These are phyloP conservation scores for Chaenodraco wilsoni DNA, from an alignment of 2,797 vertebrate genomes.

Conservation along the genomic window DNA sequence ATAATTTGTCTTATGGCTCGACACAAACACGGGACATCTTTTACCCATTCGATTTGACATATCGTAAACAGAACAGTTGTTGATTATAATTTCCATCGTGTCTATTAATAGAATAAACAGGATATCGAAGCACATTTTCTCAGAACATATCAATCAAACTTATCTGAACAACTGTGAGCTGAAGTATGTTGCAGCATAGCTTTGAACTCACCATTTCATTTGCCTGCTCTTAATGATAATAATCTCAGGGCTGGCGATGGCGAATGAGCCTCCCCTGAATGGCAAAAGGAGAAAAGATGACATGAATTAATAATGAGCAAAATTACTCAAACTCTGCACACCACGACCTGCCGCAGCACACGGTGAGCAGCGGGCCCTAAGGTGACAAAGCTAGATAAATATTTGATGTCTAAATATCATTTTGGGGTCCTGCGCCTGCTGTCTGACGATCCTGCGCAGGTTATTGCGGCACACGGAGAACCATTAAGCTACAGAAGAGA, in stretches of 20 bases:
- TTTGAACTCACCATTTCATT: conserved; percentile 65
- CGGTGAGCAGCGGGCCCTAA: conserved; percentile 72
- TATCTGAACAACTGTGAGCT: conserved; percentile 27
- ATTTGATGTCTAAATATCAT: conserved; percentile 83
- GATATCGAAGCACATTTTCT: conserved; percentile 30
- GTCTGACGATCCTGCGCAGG: conserved; percentile 51
- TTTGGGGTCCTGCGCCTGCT: conserved; percentile 55
- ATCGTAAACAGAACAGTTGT: conserved; percentile 61
- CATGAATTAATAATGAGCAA: conserved; percentile 83
- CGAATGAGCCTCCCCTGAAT: conserved; percentile 72
- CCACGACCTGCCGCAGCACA: conserved; percentile 71
- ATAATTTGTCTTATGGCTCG: conserved; percentile 80
- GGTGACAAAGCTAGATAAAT: conserved; percentile 82
- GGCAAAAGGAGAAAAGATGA: conserved; percentile 61
- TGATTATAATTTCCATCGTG: conserved; percentile 40
- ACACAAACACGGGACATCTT: conserved; percentile 77
- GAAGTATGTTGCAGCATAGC: conserved; percentile 41
- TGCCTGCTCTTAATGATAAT: conserved; percentile 69
- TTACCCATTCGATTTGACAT: conserved; percentile 59
- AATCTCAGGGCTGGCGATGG: conserved; percentile 52
- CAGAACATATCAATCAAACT: conserved; percentile 8
- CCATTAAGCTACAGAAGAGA: conserved; percentile 49
- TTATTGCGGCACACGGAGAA: conserved; percentile 49
- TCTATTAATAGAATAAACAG: conserved; percentile 40
- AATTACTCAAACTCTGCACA: conserved; percentile 82